Evolutionary conservation across 2,888 invertebrate species (phyloP).

Genomic region (Volucella zonaria): DNA sequence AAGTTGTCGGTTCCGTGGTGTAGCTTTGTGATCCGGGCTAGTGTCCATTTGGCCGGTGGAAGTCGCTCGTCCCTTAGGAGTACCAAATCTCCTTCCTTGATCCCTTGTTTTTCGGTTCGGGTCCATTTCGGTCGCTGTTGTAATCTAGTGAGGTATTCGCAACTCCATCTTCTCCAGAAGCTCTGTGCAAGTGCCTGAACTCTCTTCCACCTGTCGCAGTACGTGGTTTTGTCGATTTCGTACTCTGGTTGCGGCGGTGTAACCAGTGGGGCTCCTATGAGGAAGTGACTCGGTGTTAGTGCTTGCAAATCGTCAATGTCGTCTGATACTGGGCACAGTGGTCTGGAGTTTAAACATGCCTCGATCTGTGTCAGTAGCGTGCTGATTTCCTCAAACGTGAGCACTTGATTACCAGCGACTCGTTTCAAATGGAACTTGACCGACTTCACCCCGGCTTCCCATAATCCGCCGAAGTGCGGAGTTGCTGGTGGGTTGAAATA

Average conservation of each 20-base stretch:
- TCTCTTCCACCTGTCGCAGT: neutral
- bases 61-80: neutral
- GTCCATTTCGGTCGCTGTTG: neutral
- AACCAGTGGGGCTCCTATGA: too few species aligned
- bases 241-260: neutral
- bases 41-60: neutral
- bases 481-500: too few species aligned
- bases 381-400: neutral
- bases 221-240: neutral
- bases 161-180: neutral
- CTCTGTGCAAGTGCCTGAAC: neutral
- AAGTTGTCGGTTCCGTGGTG: neutral
- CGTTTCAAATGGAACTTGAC: too few species aligned
- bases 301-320: too few species aligned
- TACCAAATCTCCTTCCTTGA: neutral
- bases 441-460: too few species aligned
- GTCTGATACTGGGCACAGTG: neutral
- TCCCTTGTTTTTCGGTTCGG: too few species aligned
- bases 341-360: neutral
- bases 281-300: too few species aligned
- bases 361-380: conserved; percentile 2
- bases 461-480: too few species aligned
- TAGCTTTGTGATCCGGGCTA: neutral
- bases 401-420: too few species aligned
- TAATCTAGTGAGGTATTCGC: neutral